Base-by-base conservation (phyloP, 2,888 invertebrate species). In the Cybosia mesomella region DNA sequence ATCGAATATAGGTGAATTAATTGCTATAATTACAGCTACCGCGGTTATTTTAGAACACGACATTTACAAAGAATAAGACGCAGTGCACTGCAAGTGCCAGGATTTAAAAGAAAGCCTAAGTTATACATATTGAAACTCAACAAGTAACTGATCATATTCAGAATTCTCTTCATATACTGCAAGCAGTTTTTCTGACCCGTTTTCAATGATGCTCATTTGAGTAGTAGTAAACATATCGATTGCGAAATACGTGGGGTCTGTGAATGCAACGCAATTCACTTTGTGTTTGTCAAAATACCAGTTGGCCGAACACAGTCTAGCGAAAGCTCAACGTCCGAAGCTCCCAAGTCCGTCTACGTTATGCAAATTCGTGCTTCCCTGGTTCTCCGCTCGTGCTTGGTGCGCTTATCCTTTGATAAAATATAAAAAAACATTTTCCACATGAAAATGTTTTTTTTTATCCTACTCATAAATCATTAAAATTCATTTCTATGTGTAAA, bases 341-440 rank as follows among this genome's bases (percentile, higher is more conserved):
- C 49, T 49, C n/a, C 49, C n/a, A n/a, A 49, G 49, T 49, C n/a
- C 49, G 49, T 49, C 49, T 18, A n/a, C 49, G 49, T 49, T 49
- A n/a, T 49, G 49, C 49, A 49, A 49, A 49, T 49, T 49, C n/a
- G n/a, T 49, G 39, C 15, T 11, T 39, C 15, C 5, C 13, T 39
- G 2, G 5, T 28, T 18, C 43, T 43, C 7, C 43, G 7, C 7
- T 43, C 9, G n/a, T 49, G n/a, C 49, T 49, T n/a, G 49, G n/a
- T 9, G n/a, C 9, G 2, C 49, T 8, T 49, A 49, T 49, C 18
- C 8, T 49, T n/a, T n/a, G n/a, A n/a, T n/a, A n/a, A n/a, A n/a
- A n/a, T n/a, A n/a, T n/a, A n/a, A n/a, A n/a, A n/a, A n/a, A n/a
- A n/a, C n/a, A n/a, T n/a, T n/a, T n/a, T n/a, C n/a, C n/a, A n/a